phyloP scores from a whole-genome alignment of 2,113 vertebrate species.

The Dasypus novemcinctus region DNA sequence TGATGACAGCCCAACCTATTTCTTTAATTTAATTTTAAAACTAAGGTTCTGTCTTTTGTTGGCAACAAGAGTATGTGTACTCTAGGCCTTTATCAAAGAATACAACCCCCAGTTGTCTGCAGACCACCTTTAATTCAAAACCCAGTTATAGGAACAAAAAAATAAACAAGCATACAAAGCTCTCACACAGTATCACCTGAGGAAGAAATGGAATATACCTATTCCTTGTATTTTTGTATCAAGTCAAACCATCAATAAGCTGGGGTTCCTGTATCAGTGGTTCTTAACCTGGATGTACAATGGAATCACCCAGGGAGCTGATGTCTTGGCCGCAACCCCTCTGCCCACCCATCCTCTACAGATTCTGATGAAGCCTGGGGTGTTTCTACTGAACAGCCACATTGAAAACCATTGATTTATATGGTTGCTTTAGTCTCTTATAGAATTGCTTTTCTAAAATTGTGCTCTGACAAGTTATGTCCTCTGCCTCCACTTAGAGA shows the following conservation, averaged over 20 bases:
- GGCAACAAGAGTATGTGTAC: background rate
- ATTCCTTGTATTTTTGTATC: background rate
- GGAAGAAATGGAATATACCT: background rate
- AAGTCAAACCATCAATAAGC: background rate
- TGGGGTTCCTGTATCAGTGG: background rate
- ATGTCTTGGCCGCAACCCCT: rapidly evolving
- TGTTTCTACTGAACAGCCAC: background rate
- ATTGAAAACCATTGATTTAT: background rate
- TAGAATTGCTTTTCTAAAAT: background rate
- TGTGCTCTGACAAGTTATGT: background rate
- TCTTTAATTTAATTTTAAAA: background rate
- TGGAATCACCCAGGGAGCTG: background rate
- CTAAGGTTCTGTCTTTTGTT: background rate
- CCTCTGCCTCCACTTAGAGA: background rate
- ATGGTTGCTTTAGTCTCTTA: background rate
- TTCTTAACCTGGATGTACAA: background rate
- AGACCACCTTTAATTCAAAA: background rate
- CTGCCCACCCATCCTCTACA: too few relatives aligned
- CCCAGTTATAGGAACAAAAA: background rate
- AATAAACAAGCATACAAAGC: background rate
- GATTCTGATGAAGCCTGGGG: background rate
- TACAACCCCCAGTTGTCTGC: background rate
- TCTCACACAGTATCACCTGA: background rate
- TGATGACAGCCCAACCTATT: background rate
- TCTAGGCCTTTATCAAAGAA: background rate